Conservation (phyloP, 2,113 vertebrate genomes). For the Chamaea fasciata region DNA sequence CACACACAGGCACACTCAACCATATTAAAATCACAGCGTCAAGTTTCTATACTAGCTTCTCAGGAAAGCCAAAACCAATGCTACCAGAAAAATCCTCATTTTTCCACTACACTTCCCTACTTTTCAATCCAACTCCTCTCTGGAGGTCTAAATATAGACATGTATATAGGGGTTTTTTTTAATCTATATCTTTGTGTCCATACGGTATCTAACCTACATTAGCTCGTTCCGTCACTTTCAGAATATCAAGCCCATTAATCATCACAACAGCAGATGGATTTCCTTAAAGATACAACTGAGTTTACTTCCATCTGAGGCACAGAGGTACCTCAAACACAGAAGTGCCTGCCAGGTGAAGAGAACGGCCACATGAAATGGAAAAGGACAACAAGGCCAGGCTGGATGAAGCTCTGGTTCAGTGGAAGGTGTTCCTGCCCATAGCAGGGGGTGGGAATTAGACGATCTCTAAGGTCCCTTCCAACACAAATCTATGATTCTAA, state of each 20-base stretch:
- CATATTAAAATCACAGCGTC: not conserved
- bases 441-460: not conserved
- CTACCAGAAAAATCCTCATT: not conserved
- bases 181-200: not conserved
- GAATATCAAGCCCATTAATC: not conserved
- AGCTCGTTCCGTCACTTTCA: not conserved
- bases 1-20: not conserved
- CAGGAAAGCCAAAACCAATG: not conserved
- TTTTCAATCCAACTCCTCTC: not conserved
- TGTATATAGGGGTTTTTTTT: not conserved
- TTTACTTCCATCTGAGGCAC: not conserved
- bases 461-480: not conserved
- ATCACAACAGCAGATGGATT: not conserved
- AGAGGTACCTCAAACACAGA: not conserved
- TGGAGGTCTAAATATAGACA: not conserved
- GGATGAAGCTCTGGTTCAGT: not conserved
- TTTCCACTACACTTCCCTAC: not conserved
- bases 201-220: not conserved
- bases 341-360: not conserved
- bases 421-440: not conserved
- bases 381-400: not conserved
- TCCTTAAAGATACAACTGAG: not conserved
- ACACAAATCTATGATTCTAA: not conserved
- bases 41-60: not conserved
- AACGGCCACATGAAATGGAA: not conserved